Base-by-base conservation (phyloP, 2,888 invertebrate species). In the Drosophila demipolita region DNA sequence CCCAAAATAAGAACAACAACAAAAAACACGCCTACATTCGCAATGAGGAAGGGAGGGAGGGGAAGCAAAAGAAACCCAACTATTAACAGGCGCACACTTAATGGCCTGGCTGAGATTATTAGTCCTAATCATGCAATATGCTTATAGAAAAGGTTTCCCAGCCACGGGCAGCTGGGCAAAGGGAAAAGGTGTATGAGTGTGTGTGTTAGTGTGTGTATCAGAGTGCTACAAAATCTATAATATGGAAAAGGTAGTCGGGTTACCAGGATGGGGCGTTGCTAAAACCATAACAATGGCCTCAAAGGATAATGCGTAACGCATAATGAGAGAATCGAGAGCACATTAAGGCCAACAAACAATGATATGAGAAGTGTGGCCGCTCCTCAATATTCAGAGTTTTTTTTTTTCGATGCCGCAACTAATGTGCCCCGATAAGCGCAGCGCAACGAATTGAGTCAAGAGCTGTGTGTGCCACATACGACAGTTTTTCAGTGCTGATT, bases 201-300 rank as follows among this genome's bases (percentile, higher is more conserved):
- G 11, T 38, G 17, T 38, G 40, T 40, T 11, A 67, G 83, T 40
- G 17, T n/a, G 40, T 40, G n/a, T 42, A 20, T 20, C 42, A 20
- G 45, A 45, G 45, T 45, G n/a, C 63, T 53, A 53, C 49, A 33
- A 73, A 87, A 80, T 82, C 72, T 74, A 80, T 82, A 84, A 68
- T 74, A 53, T 33, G 36, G 20, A 73, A 75, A 78, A 81, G 55
- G 87, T 84, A 71, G 69, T 90, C 79, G 79, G 74, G 83, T 87
- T 86, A 88, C 87, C 90, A 90, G 90, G 88, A 90, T 86, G 77
- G 64, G 90, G 90, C 90, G 90, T 90, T 77, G 68, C 90, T 75
- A 77, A 82, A 72, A 26, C 83, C 75, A 69, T 80, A 85, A 85
- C 86, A 89, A 82, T 55, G 55, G 66, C 65, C 54, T 57, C 57